A percentile compares a stretch with the other conserved stretches of the same genome.
These are phyloP conservation scores for Sylvia atricapilla DNA, from an alignment of 2,113 vertebrate genomes.

Conservation along the genomic window DNA sequence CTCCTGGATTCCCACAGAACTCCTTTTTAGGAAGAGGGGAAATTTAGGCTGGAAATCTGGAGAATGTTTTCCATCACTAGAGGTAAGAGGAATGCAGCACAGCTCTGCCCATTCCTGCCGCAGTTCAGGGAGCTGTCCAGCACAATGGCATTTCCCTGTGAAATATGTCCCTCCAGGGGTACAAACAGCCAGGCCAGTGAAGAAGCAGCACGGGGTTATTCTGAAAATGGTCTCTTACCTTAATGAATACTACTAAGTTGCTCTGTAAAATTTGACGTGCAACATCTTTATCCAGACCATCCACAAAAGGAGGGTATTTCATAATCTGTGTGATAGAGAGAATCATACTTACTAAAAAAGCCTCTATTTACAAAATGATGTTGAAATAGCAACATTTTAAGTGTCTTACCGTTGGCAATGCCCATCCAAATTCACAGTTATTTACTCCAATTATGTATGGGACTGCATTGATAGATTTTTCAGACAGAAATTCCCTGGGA, in stretches of 20 bases:
- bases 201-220: neutral
- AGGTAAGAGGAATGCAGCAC: neutral
- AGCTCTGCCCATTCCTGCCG: neutral
- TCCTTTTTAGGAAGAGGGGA: neutral
- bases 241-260: fast-evolving
- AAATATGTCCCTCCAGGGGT: neutral
- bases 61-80: neutral
- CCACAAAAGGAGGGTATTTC: neutral
- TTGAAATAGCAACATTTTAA: neutral
- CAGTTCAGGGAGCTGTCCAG: neutral
- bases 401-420: neutral
- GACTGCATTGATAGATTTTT: neutral
- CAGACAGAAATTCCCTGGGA: neutral
- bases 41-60: neutral
- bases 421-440: conserved; percentile 18
- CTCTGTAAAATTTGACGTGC: neutral
- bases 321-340: neutral
- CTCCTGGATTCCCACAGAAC: neutral
- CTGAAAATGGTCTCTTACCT: neutral
- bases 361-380: neutral
- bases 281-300: conserved; percentile 3
- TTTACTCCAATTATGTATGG: conserved; percentile 57
- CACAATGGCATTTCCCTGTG: neutral
- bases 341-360: neutral
- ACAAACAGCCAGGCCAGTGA: neutral